Percentiles rank a stretch among this genome's conserved stretches.
Evolutionary conservation across 1,140 invertebrate genomes (phyloP).

Genomic region (Geopemphigus sp.): DNA sequence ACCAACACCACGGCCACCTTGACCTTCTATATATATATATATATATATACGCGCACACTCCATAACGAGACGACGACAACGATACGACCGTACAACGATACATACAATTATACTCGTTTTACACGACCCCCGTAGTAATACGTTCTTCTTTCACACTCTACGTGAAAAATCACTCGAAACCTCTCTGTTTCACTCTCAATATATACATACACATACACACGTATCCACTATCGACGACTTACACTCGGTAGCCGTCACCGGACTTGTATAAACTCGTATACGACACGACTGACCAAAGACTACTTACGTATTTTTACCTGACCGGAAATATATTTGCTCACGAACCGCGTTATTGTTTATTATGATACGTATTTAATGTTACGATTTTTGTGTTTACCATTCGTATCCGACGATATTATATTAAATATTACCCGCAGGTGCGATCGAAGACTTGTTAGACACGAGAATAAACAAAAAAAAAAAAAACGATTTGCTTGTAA

Average conservation of each 20-base stretch:
- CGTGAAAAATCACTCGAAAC: too few relatives aligned
- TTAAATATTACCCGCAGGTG: not conserved
- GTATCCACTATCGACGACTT: too few relatives aligned
- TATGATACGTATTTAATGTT: constrained; percentile 23
- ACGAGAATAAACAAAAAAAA: too few relatives aligned
- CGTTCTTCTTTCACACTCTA: too few relatives aligned
- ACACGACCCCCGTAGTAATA: too few relatives aligned
- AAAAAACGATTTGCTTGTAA: constrained; percentile 27
- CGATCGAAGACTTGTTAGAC: constrained; percentile 16
- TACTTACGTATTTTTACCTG: not conserved
- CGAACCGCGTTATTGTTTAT: constrained; percentile 24
- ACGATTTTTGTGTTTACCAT: constrained; percentile 1
- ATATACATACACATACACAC: too few relatives aligned
- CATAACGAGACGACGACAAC: too few relatives aligned
- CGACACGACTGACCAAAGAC: constrained; percentile 14
- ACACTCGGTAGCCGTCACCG: not conserved
- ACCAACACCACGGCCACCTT: not conserved
- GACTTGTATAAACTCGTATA: not conserved
- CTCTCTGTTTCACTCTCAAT: too few relatives aligned
- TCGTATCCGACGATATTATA: not conserved
- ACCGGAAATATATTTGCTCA: constrained; percentile 20
- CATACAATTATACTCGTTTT: too few relatives aligned
- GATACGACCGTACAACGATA: too few relatives aligned
- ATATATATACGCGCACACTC: too few relatives aligned
- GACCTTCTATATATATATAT: constrained; percentile 27